Conservation (phyloP, 2,113 vertebrate genomes). For the Myotis lucifugus region DNA sequence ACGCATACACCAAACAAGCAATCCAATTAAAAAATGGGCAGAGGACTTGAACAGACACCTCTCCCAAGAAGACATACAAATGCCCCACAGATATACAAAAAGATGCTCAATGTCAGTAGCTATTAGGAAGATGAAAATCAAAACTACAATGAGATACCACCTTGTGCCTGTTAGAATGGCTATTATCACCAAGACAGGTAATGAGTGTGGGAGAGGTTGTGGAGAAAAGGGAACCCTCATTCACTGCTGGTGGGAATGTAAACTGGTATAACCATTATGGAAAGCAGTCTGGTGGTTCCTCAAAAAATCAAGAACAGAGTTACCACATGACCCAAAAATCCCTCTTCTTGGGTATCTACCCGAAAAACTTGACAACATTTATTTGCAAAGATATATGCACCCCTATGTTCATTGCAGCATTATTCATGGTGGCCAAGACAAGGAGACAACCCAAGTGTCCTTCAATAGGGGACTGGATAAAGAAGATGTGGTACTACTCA, state of each 20-base stretch:
- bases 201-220: not conserved
- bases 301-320: not conserved
- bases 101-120: not conserved
- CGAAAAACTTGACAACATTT: not conserved
- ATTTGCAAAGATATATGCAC: not conserved
- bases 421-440: not conserved
- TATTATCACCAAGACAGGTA: not conserved
- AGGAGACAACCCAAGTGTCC: not conserved
- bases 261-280: not conserved
- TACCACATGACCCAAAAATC: not conserved
- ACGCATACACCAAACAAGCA: not conserved
- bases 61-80: not conserved
- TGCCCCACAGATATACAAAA: not conserved
- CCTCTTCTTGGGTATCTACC: not conserved
- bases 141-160: not conserved
- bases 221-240: not conserved
- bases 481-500: not conserved
- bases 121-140: not conserved
- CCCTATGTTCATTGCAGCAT: not conserved
- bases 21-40: not conserved
- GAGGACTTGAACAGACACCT: not conserved
- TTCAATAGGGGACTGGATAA: not conserved
- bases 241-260: not conserved
- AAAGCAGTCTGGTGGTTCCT: not conserved
- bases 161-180: not conserved